phyloP scores from a whole-genome alignment of 2,797 vertebrate genomes.

The Rhinogobio ventralis region DNA sequence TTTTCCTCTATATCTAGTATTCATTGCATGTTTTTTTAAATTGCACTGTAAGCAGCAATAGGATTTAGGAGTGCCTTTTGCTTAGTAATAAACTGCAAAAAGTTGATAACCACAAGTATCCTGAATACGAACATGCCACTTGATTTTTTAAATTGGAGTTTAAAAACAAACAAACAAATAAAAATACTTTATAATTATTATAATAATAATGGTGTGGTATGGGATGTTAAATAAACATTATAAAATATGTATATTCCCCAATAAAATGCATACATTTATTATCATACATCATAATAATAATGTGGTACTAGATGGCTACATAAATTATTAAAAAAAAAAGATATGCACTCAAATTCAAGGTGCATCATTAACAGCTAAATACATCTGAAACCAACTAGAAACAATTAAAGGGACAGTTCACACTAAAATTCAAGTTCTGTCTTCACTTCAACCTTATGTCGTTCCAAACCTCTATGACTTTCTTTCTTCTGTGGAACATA shows the following conservation, averaged over 20 bases:
- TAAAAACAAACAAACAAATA: neutral
- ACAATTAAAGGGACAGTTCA: neutral
- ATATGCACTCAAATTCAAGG: neutral
- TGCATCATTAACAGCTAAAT: neutral
- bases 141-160: neutral
- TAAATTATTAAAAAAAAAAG: neutral
- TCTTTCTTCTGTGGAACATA: neutral
- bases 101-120: neutral
- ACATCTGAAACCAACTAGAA: neutral
- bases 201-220: neutral
- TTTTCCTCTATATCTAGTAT: neutral
- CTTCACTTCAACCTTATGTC: neutral
- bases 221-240: neutral
- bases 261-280: neutral
- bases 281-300: neutral
- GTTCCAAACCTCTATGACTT: neutral
- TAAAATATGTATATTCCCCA: neutral
- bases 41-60: neutral
- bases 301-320: neutral
- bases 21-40: neutral
- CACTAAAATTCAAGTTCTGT: neutral
- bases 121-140: neutral
- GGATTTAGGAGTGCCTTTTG: neutral
- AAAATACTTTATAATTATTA: neutral
- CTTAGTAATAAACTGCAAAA: neutral